phyloP scores from a whole-genome alignment of 2,797 vertebrate species.

The Chrysocyon brachyurus region DNA sequence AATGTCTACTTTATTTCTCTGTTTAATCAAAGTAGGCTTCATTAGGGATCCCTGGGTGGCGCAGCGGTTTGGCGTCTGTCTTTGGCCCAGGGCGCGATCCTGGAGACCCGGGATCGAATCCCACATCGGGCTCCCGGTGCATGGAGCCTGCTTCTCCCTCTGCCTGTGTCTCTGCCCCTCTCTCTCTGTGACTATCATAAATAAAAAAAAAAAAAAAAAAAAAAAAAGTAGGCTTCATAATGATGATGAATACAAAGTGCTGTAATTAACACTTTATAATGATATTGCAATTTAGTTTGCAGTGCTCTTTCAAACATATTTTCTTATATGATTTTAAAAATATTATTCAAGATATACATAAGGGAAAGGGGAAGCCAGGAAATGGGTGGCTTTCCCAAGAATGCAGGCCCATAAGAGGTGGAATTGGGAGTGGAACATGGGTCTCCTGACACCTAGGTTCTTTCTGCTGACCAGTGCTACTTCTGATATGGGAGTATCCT shows the following conservation, averaged over 20 bases:
- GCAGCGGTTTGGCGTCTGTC: no score
- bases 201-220: no score
- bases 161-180: no score
- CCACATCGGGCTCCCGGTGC: no score
- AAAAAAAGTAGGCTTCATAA: slow-evolving; percentile 23
- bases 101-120: no score
- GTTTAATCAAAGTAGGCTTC: slow-evolving; percentile 44
- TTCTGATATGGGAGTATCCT: not conserved
- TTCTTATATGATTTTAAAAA: slow-evolving; percentile 34
- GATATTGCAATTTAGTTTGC: not conserved
- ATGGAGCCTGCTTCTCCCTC: no score
- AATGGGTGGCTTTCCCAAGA: not conserved
- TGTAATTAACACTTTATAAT: not conserved
- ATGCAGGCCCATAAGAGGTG: not conserved
- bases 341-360: not conserved
- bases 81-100: no score
- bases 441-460: not conserved
- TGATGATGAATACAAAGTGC: slow-evolving; percentile 21
- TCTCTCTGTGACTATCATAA: no score
- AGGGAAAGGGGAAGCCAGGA: not conserved
- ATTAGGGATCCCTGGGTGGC: not conserved
- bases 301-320: slow-evolving; percentile 21
- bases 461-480: not conserved
- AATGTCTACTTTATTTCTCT: slow-evolving; percentile 13
- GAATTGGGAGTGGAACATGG: not conserved